Conservation (phyloP, 30 jellyfish, hydroid and myxozoan species). For the Hydra vulgaris region DNA sequence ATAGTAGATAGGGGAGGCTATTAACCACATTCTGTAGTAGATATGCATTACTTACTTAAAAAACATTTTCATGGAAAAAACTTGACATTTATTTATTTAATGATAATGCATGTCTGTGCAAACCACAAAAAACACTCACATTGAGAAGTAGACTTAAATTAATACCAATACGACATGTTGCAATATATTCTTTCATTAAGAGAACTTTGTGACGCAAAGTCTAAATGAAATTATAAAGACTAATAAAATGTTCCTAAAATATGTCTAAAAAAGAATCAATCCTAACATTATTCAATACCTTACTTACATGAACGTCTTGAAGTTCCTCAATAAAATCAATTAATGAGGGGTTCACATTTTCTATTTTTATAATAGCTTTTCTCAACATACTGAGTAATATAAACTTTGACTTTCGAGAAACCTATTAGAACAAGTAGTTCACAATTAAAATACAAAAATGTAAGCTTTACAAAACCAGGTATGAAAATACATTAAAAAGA, state of each 20-base stretch:
- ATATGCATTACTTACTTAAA: too few relatives aligned
- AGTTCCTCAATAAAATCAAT: constrained; percentile 81
- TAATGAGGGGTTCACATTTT: constrained; percentile 71
- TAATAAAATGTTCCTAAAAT: background rate
- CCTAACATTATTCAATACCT: background rate
- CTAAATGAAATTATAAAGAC: constrained; percentile 24
- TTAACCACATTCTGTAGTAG: too few relatives aligned
- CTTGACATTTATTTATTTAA: too few relatives aligned
- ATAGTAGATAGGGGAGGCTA: too few relatives aligned
- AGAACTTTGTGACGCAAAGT: constrained; percentile 67
- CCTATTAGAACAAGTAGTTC: constrained; percentile 33
- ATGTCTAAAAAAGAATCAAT: background rate
- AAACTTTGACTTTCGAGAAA: constrained; percentile 87
- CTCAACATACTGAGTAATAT: constrained; percentile 41
- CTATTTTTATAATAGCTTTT: constrained; percentile 52
- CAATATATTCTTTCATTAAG: constrained; percentile 53
- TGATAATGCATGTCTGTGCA: too few relatives aligned
- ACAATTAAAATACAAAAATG: too few relatives aligned
- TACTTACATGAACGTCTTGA: constrained; percentile 72
- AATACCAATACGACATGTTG: constrained; percentile 77
- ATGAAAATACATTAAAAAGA: too few relatives aligned
- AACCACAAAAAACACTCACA: too few relatives aligned
- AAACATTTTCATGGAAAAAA: too few relatives aligned
- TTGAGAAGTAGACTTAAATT: constrained; percentile 44
- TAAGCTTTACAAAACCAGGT: too few relatives aligned